Conservation (phyloP, 2,888 invertebrate genomes). For the Xylota segnis region DNA sequence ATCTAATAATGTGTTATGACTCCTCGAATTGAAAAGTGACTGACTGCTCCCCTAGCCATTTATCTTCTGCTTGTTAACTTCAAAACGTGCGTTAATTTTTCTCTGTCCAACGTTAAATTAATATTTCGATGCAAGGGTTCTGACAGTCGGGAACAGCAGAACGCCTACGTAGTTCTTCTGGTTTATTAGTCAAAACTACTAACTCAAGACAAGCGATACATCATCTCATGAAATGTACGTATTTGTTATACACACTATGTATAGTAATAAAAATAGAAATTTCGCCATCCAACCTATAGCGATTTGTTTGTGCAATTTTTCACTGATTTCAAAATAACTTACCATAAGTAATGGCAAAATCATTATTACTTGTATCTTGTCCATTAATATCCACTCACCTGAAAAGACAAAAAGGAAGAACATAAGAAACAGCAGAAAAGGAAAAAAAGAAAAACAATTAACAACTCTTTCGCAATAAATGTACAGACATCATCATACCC, state of each 20-base stretch:
- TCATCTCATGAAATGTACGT: no score
- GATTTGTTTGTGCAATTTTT: neutral
- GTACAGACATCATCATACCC: neutral
- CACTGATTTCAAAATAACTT: slow-evolving; percentile 9
- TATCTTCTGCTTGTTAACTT: slow-evolving; percentile 9
- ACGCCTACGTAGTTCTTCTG: neutral
- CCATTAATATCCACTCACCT: slow-evolving; percentile 59
- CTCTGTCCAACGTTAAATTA: neutral
- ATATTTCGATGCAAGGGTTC: neutral
- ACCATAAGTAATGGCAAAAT: slow-evolving; percentile 24
- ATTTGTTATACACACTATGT: no score
- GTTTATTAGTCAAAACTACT: neutral
- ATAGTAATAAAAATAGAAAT: neutral
- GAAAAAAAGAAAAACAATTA: slow-evolving; percentile 19
- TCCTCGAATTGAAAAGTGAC: neutral
- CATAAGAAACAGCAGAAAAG: neutral
- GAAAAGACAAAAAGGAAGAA: slow-evolving; percentile 17
- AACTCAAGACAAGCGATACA: neutral
- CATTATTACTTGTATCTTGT: slow-evolving; percentile 1
- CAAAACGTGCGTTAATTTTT: slow-evolving; percentile 17
- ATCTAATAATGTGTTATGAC: slow-evolving; percentile 26
- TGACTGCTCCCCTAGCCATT: neutral
- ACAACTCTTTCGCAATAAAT: slow-evolving; percentile 27
- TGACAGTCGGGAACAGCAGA: neutral
- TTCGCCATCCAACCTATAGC: neutral